These are phyloP conservation scores for Uloborus plumipes DNA, from an alignment of 2,888 invertebrate genomes.

Conservation along the genomic window DNA sequence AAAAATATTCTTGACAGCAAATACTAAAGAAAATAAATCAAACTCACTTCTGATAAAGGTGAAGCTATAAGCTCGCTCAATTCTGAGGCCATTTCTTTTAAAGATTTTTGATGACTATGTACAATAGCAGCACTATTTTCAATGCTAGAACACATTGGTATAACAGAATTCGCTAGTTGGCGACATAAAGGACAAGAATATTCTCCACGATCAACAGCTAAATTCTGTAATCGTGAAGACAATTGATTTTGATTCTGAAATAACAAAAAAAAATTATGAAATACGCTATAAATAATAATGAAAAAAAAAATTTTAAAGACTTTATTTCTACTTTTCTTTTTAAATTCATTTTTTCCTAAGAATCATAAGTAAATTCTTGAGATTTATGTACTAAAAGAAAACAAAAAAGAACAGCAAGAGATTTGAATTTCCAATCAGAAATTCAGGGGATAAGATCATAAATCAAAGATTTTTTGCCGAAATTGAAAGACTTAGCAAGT, in stretches of 20 bases:
- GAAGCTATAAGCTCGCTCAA: slow-evolving; percentile 74
- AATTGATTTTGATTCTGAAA: slow-evolving; percentile 62
- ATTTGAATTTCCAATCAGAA: too few species aligned
- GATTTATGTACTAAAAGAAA: too few species aligned
- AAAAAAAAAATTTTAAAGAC: neutral
- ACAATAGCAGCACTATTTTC: slow-evolving; percentile 78
- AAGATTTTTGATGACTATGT: slow-evolving; percentile 71
- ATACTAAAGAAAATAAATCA: neutral
- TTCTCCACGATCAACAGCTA: slow-evolving; percentile 81
- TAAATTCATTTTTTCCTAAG: too few species aligned
- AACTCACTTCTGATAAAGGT: slow-evolving; percentile 69
- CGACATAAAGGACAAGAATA: slow-evolving; percentile 96
- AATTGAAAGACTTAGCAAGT: too few species aligned
- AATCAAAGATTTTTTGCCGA: too few species aligned
- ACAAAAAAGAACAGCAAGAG: too few species aligned
- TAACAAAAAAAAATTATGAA: neutral
- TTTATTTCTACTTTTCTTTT: neutral
- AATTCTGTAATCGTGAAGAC: slow-evolving; percentile 79
- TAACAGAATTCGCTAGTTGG: slow-evolving; percentile 89
- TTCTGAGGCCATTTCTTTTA: slow-evolving; percentile 67
- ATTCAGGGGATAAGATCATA: too few species aligned
- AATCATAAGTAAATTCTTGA: too few species aligned
- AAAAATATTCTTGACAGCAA: neutral
- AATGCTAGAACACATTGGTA: slow-evolving; percentile 76
- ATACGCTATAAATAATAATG: too few species aligned